Evolutionary conservation across 23 tunicate species (phyloP).

Genomic region (Halocynthia roretzi): DNA sequence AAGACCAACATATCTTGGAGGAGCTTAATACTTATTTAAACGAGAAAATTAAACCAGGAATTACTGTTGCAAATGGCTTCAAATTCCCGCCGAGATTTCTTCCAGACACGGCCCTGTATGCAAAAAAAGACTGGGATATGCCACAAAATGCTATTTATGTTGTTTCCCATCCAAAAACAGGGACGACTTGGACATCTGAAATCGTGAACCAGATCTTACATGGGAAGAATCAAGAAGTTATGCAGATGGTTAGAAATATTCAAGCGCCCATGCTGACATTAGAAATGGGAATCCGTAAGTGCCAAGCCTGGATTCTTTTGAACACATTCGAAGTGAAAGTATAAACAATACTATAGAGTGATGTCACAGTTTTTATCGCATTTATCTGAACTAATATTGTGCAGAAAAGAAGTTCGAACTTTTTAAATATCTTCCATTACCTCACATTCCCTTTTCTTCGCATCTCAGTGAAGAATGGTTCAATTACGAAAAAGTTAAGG

Average conservation of each 20-base stretch:
- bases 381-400: neutral
- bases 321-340: no score
- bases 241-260: slow-evolving; percentile 26
- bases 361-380: no score
- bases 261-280: slow-evolving; percentile 31
- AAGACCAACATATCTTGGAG: no score
- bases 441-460: neutral
- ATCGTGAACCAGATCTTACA: slow-evolving; percentile 46
- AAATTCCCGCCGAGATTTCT: no score
- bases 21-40: no score
- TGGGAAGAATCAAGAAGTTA: slow-evolving; percentile 31
- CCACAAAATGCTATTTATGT: neutral
- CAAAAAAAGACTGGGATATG: no score
- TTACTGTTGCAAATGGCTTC: no score
- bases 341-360: no score
- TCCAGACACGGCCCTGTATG: no score
- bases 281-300: slow-evolving; percentile 47
- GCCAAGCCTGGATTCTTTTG: neutral
- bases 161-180: neutral
- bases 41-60: no score
- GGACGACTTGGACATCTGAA: slow-evolving; percentile 67
- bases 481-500: no score
- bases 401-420: neutral
- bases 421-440: neutral
- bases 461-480: no score